Base-by-base conservation (phyloP, 2,797 vertebrate species). In the Pelobates cultripes region DNA sequence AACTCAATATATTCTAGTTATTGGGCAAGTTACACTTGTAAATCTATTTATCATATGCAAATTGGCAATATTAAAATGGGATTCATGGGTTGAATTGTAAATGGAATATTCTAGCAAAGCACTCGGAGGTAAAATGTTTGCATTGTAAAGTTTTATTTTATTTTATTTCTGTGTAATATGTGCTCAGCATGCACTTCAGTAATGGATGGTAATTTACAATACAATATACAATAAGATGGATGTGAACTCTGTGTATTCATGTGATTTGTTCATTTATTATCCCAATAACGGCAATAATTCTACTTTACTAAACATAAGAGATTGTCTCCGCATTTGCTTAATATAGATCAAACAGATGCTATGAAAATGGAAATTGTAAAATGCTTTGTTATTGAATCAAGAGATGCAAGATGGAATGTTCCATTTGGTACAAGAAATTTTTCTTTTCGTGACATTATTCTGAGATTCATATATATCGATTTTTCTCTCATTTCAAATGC, bases 21-120 rank as follows among this genome's bases (percentile, higher is more conserved):
- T 40, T 12, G 61, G n/a, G 28, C 61, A 3, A 64, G 12, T 40
- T 64, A 64, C n/a, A 64, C 28, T 41, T 64, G 61, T 64, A 17
- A 7, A 14, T 64, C 61, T 64, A 64, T n/a, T 64, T 64, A 64
- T 64, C n/a, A 64, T 64, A 64, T 40, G 61, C 61, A 64, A 64
- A 64, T 8, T 28, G 7, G 17, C 61, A 64, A 14, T 64, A 64
- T 40, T 64, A 64, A 64, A 64, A 64, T 64, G 28, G 61, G 28
- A 64, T 5, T 64, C 61, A 64, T 64, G 61, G 61, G 61, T 28
- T 64, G 7, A 64, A 28, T 40, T 64, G 61, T 64, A 64, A 64
- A 64, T 64, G 17, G 61, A 64, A 28, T 40, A 64, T 28, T 60
- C 4, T 64, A 64, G 28, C 17, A 64, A 3, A 64, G 14, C 7